phyloP scores from a whole-genome alignment of 2,888 invertebrate genomes.

The Caenorhabditis drosophilae region DNA sequence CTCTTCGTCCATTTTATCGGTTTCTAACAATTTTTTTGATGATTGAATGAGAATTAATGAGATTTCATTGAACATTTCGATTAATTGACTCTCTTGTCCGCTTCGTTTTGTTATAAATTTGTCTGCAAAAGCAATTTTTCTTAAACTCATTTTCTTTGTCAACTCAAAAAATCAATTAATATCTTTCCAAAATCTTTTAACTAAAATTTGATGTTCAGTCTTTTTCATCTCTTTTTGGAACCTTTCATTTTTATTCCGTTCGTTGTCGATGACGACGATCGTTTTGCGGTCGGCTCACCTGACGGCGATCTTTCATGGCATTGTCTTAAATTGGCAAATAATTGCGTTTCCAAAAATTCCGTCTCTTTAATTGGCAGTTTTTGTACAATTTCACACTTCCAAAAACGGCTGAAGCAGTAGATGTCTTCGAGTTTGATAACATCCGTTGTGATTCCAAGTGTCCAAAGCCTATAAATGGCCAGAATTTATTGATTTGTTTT shows the following conservation, averaged over 20 bases:
- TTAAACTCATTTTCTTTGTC: too few relatives aligned
- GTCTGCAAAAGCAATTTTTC: too few relatives aligned
- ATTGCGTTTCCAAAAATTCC: not conserved
- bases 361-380: not conserved
- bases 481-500: too few relatives aligned
- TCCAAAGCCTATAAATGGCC: not conserved
- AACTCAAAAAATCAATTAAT: too few relatives aligned
- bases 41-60: not conserved
- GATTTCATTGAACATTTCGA: conserved; percentile 1
- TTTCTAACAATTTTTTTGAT: not conserved
- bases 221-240: not conserved
- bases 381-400: not conserved
- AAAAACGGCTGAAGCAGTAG: not conserved
- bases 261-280: not conserved
- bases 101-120: not conserved
- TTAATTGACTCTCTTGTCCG: conserved; percentile 2
- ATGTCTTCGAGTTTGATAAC: not conserved
- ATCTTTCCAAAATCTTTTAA: too few relatives aligned
- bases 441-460: not conserved
- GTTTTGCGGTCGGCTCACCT: not conserved
- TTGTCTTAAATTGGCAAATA: not conserved
- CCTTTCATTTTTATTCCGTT: too few relatives aligned
- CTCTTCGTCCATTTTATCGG: not conserved
- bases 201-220: too few relatives aligned
- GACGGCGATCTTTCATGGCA: not conserved